Base-by-base conservation (phyloP, 2,797 vertebrate species). In the Sitta carolinensis region DNA sequence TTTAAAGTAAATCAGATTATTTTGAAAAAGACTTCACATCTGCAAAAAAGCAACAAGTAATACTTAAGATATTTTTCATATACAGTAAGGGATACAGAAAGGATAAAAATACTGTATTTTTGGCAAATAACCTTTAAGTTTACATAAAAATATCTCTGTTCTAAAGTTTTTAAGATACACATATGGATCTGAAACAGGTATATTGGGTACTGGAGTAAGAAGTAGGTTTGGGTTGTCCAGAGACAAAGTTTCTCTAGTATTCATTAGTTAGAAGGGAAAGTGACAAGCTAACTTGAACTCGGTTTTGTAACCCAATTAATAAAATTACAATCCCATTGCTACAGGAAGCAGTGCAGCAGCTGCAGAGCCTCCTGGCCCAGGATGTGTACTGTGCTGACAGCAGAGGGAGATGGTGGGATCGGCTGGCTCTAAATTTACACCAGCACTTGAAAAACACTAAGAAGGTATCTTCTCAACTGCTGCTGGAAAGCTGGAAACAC, bases 351-450 rank as follows among this genome's bases (percentile, higher is more conserved):
- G 98, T 98, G 50, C 94, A 97, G 69, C 98, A 99, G 96, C 98
- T 99, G 43, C 97, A 94, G 89, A 95, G 86, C 18, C 98, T 99
- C 54, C 96, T 99, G 84, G 96, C 97, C 48, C 99, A 99, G 96
- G 95, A 97, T 2, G 57, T 98, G 78, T 99, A 99, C 63, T 99
- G 99, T 97, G 97, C 97, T 7, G 98, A 99, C 98, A 99, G 98
- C 96, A 98, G 99, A 91, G 99, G 99, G 59, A 98, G 98, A 22
- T 99, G 99, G 99, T 99, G 99, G 99, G 99, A 99, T 91, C 98
- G 99, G 29, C 97, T 99, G 57, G 99, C 98, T 5, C 98, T 99
- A 25, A 99, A 99, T 96, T 97, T 99, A 40, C 99, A 99, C 61
- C 98, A 99, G 95, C 98, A 99, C 95, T 96, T 99, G 73, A 99